phyloP scores from a whole-genome alignment of 1,140 invertebrate genomes.

The Dendroctonus ponderosae region DNA sequence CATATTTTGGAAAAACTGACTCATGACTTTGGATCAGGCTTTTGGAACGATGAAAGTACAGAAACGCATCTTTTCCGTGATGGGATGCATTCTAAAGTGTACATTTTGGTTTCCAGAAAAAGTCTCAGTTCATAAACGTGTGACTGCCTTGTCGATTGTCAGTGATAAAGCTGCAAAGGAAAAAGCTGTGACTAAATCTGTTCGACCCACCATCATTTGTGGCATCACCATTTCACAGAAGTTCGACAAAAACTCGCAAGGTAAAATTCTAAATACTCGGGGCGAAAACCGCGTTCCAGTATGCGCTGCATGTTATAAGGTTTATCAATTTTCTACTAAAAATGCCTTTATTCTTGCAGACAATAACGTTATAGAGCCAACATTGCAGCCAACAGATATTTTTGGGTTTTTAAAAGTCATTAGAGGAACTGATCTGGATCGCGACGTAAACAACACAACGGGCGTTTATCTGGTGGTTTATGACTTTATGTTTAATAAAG shows the following conservation, averaged over 20 bases:
- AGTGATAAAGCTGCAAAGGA: slow-evolving; percentile 44
- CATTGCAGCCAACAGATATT: too few species aligned
- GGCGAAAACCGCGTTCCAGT: too few species aligned
- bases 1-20: slow-evolving; percentile 48
- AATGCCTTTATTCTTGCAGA: too few species aligned
- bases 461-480: slow-evolving; percentile 58
- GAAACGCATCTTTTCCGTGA: too few species aligned
- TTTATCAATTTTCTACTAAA: too few species aligned
- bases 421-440: too few species aligned
- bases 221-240: slow-evolving; percentile 42
- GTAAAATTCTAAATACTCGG: slow-evolving; percentile 8
- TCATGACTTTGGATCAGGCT: slow-evolving; percentile 45
- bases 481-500: slow-evolving; percentile 57
- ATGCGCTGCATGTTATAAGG: too few species aligned
- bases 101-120: slow-evolving; percentile 32
- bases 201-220: slow-evolving; percentile 46
- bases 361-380: too few species aligned
- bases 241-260: slow-evolving; percentile 8
- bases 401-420: too few species aligned
- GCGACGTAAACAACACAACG: slow-evolving; percentile 18
- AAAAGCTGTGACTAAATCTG: slow-evolving; percentile 21
- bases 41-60: slow-evolving; percentile 41
- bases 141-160: slow-evolving; percentile 56
- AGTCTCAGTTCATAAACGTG: slow-evolving; percentile 50
- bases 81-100: too few species aligned